phyloP scores from a whole-genome alignment of 53 echinoderm and acorn worm genomes.

The Echinarachnius parma region DNA sequence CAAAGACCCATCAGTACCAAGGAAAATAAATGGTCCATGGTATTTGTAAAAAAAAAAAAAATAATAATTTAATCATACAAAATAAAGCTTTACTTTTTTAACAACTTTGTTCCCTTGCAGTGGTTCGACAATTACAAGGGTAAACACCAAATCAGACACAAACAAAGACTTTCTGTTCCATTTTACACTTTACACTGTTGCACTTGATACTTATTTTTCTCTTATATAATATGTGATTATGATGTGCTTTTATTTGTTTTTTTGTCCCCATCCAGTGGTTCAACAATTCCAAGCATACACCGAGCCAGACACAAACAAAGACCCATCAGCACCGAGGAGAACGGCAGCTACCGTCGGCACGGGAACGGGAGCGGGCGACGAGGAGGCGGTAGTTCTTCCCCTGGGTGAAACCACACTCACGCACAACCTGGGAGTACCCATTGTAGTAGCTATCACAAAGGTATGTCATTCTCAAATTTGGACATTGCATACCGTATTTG shows the following conservation, averaged over 20 bases:
- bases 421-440: slow-evolving; percentile 92
- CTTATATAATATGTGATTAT: neutral
- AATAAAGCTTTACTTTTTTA: no score
- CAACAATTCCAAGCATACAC: slow-evolving; percentile 75
- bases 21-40: no score
- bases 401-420: slow-evolving; percentile 98
- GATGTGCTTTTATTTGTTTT: neutral
- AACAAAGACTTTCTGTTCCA: no score
- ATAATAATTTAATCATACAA: no score
- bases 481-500: no score
- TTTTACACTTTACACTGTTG: neutral
- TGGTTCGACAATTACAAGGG: no score
- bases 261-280: slow-evolving; percentile 40
- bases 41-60: no score
- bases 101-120: no score
- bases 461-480: slow-evolving; percentile 42
- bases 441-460: slow-evolving; percentile 92
- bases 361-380: slow-evolving; percentile 62
- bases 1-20: no score
- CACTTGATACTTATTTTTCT: neutral
- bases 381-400: slow-evolving; percentile 86
- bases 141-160: no score
- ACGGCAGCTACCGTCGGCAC: slow-evolving; percentile 58
- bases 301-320: slow-evolving; percentile 84
- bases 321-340: slow-evolving; percentile 49